A percentile compares a stretch with the other conserved stretches of the same genome.
Conservation (phyloP, 2,888 invertebrate genomes). For the Diogma glabrata region DNA sequence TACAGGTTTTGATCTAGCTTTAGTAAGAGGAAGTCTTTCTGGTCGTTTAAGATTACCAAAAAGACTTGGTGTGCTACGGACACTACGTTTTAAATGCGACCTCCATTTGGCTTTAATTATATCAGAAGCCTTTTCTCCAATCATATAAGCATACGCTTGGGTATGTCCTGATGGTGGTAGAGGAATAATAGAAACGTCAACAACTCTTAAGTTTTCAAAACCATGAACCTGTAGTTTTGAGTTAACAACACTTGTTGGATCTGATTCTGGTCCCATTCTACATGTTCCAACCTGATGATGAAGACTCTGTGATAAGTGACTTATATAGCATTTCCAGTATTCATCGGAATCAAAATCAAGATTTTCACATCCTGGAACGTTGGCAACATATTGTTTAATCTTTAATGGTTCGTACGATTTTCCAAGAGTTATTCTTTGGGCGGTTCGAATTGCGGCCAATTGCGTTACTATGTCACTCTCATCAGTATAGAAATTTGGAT, state of each 20-base stretch:
- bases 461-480: conserved; percentile 51
- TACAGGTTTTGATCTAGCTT: too few species aligned
- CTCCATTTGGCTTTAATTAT: conserved; percentile 30
- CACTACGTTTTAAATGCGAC: too few species aligned
- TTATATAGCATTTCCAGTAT: conserved; percentile 56
- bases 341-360: conserved; percentile 49
- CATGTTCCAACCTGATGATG: conserved; percentile 54
- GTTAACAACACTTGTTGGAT: conserved; percentile 44
- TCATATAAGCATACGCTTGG: conserved; percentile 38
- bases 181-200: conserved; percentile 38
- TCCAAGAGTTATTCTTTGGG: conserved; percentile 45
- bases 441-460: conserved; percentile 49
- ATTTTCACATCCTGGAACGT: conserved; percentile 47
- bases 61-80: too few species aligned
- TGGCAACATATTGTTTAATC: conserved; percentile 44
- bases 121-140: conserved; percentile 38
- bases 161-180: conserved; percentile 36
- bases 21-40: too few species aligned
- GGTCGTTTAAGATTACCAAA: too few species aligned
- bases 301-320: conserved; percentile 55
- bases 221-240: conserved; percentile 36
- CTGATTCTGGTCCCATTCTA: conserved; percentile 44
- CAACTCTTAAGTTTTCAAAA: conserved; percentile 31
- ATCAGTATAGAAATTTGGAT: conserved; percentile 49
- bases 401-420: conserved; percentile 46